These are phyloP conservation scores for Anthoptus insignis DNA, from an alignment of 2,888 invertebrate species.

Conservation along the genomic window DNA sequence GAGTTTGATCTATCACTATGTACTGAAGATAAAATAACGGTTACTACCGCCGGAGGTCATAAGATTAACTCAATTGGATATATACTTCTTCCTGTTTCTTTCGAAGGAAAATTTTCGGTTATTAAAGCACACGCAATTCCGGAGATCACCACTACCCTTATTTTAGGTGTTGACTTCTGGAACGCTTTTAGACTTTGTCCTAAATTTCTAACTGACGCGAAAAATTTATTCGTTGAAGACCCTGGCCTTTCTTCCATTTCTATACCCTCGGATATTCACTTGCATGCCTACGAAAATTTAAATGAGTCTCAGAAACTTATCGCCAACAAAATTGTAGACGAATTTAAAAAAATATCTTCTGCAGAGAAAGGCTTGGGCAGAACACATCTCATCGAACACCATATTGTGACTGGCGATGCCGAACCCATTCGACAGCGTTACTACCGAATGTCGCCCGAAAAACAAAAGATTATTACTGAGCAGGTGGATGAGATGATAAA, in stretches of 20 bases:
- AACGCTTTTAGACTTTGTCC: conserved; percentile 29
- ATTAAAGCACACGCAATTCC: conserved; percentile 44
- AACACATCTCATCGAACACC: conserved; percentile 45
- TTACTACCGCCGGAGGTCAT: conserved; percentile 43
- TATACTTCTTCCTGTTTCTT: too few relatives aligned
- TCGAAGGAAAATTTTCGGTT: too few relatives aligned
- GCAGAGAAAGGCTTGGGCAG: conserved; percentile 44
- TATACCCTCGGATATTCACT: too few relatives aligned
- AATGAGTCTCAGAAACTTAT: conserved; percentile 18
- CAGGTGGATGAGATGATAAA: conserved; percentile 47
- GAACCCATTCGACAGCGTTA: conserved; percentile 45
- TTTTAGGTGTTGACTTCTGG: conserved; percentile 48
- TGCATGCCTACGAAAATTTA: neutral
- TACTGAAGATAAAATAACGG: neutral
- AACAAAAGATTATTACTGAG: conserved; percentile 41
- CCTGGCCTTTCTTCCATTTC: too few relatives aligned
- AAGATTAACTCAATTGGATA: conserved; percentile 30
- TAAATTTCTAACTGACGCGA: neutral
- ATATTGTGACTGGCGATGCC: conserved; percentile 44
- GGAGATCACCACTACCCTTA: conserved; percentile 32
- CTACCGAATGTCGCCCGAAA: conserved; percentile 47
- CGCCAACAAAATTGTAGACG: conserved; percentile 41
- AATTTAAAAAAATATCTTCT: conserved; percentile 43
- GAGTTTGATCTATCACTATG: conserved; percentile 15
- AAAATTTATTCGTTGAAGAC: neutral